Evolutionary conservation across 2,113 vertebrate species (phyloP).

Genomic region (Xenopus tropicalis): UCB_Xtro_10.0 CM004447.2:82565501-82566000

Average conservation of each 20-base stretch:
- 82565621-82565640: constrained; percentile 41
- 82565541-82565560: no score
- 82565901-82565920: no score
- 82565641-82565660: constrained; percentile 39
- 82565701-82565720: constrained; percentile 45
- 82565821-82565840: constrained; percentile 32
- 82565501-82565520: not conserved
- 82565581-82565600: constrained; percentile 38
- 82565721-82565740: constrained; percentile 41
- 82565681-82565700: constrained; percentile 43
- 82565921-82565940: no score
- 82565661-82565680: constrained; percentile 31
- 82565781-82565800: constrained; percentile 39
- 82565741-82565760: constrained; percentile 39
- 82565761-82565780: constrained; percentile 42
- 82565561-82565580: no score
- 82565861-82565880: no score
- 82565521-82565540: not conserved
- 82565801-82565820: constrained; percentile 36
- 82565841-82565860: constrained; percentile 13
- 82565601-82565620: constrained; percentile 32
- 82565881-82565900: no score
- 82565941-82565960: no score
- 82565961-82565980: no score
- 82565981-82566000: no score